phyloP scores from a whole-genome alignment of 2,113 vertebrate species.

The Hiodon tergisus region DNA sequence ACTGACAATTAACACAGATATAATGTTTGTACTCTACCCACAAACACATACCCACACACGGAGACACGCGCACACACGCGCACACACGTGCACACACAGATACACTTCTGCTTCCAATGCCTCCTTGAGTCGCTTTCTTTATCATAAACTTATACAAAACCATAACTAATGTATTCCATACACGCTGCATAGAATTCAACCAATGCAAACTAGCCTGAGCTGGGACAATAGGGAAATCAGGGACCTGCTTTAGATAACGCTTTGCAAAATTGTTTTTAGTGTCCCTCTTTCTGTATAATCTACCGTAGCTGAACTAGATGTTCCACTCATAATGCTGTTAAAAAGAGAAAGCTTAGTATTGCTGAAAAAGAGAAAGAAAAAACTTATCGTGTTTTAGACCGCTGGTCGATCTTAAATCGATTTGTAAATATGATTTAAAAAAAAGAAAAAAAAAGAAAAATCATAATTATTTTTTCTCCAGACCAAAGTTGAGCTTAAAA shows the following conservation, averaged over 20 bases:
- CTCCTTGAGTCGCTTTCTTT: conserved; percentile 42
- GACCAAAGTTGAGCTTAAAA: conserved; percentile 37
- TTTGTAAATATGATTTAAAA: conserved; percentile 13
- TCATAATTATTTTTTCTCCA: conserved; percentile 28
- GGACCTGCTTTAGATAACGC: conserved; percentile 40
- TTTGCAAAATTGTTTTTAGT: conserved; percentile 32
- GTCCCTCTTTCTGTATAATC: conserved; percentile 24
- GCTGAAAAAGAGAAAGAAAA: conserved; percentile 24
- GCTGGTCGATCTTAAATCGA: conserved; percentile 28
- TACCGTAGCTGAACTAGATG: conserved; percentile 29
- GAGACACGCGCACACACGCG: conserved; percentile 29
- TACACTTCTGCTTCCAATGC: conserved; percentile 1
- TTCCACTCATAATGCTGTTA: conserved; percentile 33
- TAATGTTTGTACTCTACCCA: conserved; percentile 51
- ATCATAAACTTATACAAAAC: conserved; percentile 38
- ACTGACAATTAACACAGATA: conserved; percentile 35
- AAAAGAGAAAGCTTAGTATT: conserved; percentile 38
- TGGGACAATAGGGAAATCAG: conserved; percentile 42
- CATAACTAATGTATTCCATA: conserved; percentile 29
- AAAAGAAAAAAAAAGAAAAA: conserved; percentile 14
- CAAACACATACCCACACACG: conserved; percentile 37
- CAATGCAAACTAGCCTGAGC: conserved; percentile 35
- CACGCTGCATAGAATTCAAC: conserved; percentile 36
- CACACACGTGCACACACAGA: conserved; percentile 25
- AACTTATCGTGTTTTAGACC: conserved; percentile 28